Base-by-base conservation (phyloP, 2,797 vertebrate genomes). In the Todus mexicanus region DNA sequence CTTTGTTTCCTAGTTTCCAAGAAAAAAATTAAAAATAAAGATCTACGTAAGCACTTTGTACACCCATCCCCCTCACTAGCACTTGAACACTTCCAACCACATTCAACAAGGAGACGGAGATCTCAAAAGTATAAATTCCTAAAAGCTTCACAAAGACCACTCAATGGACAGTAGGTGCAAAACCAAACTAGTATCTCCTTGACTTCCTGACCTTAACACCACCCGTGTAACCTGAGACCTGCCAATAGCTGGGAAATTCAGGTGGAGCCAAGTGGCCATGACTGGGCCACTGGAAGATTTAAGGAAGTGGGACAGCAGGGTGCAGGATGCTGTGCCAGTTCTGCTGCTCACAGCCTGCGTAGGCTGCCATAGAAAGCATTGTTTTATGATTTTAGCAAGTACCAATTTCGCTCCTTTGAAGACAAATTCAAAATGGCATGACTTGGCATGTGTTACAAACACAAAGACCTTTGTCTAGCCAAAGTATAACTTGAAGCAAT, bases 361-460 rank as follows among this genome's bases (percentile, higher is more conserved):
- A 57, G 9, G 26, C 47, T 70, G 40, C 9, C 1, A 0, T 7
- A 60, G 15, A 80, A 86, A 80, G 12, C 6, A 22, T 15, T 5
- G 2, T 15, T 79, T 68, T 57, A 48, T 20, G 14, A 26, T 45
- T 77, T 40, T 37, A 80, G 31, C n/a, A 66, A n/a, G 33, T 65
- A 76, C 9, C 5, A 54, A 1, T 54, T 82, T 82, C 63, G 11
- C 17, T 61, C 4, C 26, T 75, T 72, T 48, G 64, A 65, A 87
- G n/a, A 48, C 37, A 48, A 61, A 42, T 57, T 76, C 20, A n/a
- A 76, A 87, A 84, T 69, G 15, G 16, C 15, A 29, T 21, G 43
- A 38, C 13, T 56, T 43, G 6, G 25, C n/a, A 51, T 0, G 1
- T 0, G 1, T 43, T 70, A 38, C 23, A 71, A 75, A 51, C 31